Conservation (phyloP, 2,113 vertebrate species). For the Rhinopomastus cyanomelas region DNA sequence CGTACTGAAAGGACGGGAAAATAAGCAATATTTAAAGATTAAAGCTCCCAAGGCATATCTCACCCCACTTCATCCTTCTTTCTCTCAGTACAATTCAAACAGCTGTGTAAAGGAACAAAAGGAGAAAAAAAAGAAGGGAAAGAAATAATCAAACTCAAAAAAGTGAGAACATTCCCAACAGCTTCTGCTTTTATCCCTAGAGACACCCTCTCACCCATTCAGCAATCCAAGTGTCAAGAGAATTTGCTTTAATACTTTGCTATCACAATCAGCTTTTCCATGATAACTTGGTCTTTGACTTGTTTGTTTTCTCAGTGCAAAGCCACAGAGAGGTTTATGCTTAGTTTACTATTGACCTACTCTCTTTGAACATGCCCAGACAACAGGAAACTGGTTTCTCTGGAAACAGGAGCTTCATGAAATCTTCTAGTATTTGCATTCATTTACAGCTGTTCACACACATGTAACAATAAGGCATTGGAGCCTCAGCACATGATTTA, state of each 20-base stretch:
- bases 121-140: neutral
- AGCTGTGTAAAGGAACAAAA: neutral
- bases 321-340: conserved; percentile 58
- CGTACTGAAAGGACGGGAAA: neutral
- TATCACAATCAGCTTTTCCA: conserved; percentile 40
- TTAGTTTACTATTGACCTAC: conserved; percentile 56
- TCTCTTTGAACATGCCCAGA: conserved; percentile 73
- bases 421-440: conserved; percentile 59
- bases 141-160: neutral
- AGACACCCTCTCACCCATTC: neutral
- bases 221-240: conserved; percentile 28
- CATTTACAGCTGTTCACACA: conserved; percentile 72
- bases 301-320: conserved; percentile 55
- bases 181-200: conserved; percentile 1
- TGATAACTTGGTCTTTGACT: conserved; percentile 21
- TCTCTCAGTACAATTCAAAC: neutral
- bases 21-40: neutral
- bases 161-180: neutral
- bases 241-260: conserved; percentile 30
- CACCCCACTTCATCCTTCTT: neutral
- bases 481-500: conserved; percentile 58
- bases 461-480: conserved; percentile 58
- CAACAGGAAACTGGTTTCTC: conserved; percentile 76
- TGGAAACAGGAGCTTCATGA: conserved; percentile 75
- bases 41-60: neutral